Conservation (phyloP, 2,113 vertebrate species). For the Pseudonaja textilis region DNA sequence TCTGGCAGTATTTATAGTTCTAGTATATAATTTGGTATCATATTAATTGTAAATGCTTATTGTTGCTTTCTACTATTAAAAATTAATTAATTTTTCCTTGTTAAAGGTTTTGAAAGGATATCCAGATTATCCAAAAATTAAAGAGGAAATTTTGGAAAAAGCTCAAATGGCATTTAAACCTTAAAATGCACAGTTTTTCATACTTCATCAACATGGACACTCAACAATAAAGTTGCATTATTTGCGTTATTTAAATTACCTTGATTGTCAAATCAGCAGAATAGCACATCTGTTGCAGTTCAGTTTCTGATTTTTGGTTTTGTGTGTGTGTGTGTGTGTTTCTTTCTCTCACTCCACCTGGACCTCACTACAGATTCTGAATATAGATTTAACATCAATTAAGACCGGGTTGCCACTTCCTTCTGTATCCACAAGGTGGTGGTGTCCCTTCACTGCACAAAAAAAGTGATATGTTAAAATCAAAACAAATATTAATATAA, state of each 20-base stretch:
- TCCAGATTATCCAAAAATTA: conserved; percentile 73
- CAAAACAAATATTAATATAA: neutral
- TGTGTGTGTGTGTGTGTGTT: neutral
- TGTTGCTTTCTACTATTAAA: no score
- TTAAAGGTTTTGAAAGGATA: conserved; percentile 66
- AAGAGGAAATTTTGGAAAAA: conserved; percentile 71
- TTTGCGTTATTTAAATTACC: neutral
- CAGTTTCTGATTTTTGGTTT: neutral
- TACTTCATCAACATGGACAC: neutral
- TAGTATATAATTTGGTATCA: neutral
- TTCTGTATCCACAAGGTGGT: neutral
- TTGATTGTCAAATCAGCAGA: neutral
- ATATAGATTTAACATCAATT: no score
- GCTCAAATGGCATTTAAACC: conserved; percentile 63
- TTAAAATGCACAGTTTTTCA: conserved; percentile 29
- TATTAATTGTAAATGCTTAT: neutral
- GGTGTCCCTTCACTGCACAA: neutral
- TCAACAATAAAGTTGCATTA: neutral
- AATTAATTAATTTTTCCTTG: conserved; percentile 2
- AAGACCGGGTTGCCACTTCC: neutral
- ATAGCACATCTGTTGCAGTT: neutral
- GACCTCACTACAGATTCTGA: neutral
- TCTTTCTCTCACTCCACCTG: neutral
- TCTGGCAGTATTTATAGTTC: neutral
- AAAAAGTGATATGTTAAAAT: neutral